A percentile compares a stretch with the other conserved stretches of the same genome.
Evolutionary conservation across 2,113 vertebrate species (phyloP).

Genomic region (Hepsetus odoe): DNA sequence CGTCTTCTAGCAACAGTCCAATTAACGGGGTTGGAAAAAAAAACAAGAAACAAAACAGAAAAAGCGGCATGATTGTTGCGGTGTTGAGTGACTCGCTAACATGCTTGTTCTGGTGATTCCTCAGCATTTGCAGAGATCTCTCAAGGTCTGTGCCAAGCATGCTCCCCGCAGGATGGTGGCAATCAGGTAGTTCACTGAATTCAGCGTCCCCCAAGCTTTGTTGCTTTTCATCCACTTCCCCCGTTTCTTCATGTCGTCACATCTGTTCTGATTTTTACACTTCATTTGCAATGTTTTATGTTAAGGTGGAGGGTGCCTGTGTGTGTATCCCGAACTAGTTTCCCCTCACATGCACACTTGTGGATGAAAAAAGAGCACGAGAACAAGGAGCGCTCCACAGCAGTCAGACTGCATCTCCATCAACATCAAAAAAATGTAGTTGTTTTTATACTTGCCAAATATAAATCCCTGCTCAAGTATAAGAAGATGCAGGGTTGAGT

Average conservation of each 20-base stretch:
- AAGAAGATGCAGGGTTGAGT: too few relatives aligned
- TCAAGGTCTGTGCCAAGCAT: conserved; percentile 21
- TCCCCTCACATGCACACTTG: not conserved
- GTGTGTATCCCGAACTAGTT: not conserved
- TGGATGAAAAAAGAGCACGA: not conserved
- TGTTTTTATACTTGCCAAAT: too few relatives aligned
- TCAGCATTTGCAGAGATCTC: conserved; percentile 39
- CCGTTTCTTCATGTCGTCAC: too few relatives aligned
- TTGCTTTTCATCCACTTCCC: not conserved
- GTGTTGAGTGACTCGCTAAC: conserved; percentile 40
- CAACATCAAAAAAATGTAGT: not conserved
- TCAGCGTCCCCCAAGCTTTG: conserved; percentile 1
- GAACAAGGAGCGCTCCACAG: not conserved
- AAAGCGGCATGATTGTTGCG: conserved; percentile 1
- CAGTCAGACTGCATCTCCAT: not conserved
- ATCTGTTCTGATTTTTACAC: conserved; percentile 48
- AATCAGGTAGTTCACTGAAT: conserved; percentile 45
- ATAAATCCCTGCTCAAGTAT: too few relatives aligned
- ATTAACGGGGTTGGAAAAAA: not conserved
- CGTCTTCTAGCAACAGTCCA: not conserved
- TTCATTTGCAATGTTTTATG: conserved; percentile 29
- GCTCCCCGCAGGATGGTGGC: conserved; percentile 36
- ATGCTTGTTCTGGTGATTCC: conserved; percentile 48
- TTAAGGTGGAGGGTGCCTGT: not conserved
- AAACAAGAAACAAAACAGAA: not conserved